Evolutionary conservation across 2,888 invertebrate genomes (phyloP).

Genomic region (Schizotus pectinicornis): DNA sequence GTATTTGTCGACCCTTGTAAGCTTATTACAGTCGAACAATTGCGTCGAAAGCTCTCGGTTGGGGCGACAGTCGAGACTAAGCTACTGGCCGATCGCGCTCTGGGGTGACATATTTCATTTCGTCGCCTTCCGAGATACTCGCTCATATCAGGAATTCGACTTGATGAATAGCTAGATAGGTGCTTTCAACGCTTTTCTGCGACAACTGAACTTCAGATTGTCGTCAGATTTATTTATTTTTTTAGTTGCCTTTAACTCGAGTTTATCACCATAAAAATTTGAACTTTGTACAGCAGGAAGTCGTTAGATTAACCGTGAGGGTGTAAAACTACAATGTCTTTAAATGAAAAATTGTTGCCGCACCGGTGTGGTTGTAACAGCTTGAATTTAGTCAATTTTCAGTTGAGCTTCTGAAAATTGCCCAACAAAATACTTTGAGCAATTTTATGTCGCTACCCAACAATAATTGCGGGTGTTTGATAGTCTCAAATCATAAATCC

Average conservation of each 20-base stretch:
- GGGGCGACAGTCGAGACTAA: slow-evolving; percentile 6
- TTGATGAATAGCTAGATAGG: slow-evolving; percentile 45
- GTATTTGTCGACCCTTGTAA: slow-evolving; percentile 55
- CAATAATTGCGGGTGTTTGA: slow-evolving; percentile 36
- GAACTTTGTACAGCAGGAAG: slow-evolving; percentile 15
- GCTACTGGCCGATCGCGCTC: slow-evolving; percentile 36
- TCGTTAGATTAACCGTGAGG: slow-evolving; percentile 10
- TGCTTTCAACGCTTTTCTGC: slow-evolving; percentile 33
- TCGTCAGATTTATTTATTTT: too few species aligned
- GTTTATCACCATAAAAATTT: slow-evolving; percentile 11
- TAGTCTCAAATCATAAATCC: slow-evolving; percentile 40
- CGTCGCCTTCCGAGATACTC: slow-evolving; percentile 46
- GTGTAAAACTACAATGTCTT: slow-evolving; percentile 17
- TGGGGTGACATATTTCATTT: slow-evolving; percentile 50
- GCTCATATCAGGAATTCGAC: slow-evolving; percentile 43
- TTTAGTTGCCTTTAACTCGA: too few species aligned
- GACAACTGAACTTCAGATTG: too few species aligned
- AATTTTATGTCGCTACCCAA: slow-evolving; percentile 15
- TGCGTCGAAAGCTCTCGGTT: slow-evolving; percentile 9
- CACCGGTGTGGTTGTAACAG: slow-evolving; percentile 4
- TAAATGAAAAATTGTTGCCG: slow-evolving; percentile 8
- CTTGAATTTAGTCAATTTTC: slow-evolving; percentile 5
- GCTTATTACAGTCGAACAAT: slow-evolving; percentile 33
- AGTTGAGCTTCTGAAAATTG: not conserved
- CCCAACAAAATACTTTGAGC: slow-evolving; percentile 10